Base-by-base conservation (phyloP, 2,113 vertebrate species). In the Haliaeetus leucogaster region DNA sequence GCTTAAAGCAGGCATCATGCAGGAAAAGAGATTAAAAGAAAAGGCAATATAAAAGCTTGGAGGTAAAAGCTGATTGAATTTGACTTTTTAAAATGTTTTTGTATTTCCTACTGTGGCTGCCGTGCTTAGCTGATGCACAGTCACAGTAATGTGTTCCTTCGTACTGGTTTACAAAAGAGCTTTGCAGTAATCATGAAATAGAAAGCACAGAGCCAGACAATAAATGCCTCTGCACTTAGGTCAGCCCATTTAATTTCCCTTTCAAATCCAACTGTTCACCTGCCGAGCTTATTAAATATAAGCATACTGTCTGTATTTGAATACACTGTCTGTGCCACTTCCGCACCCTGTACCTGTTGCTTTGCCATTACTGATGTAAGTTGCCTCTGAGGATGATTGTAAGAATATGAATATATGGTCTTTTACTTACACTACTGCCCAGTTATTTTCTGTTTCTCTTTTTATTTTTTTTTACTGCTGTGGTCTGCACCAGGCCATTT, bases 161-260 rank as follows among this genome's bases (percentile, higher is more conserved):
- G 70, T 95, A 86, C 68, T 90, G 87, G 87, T 92, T 97, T 97
- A 97, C 88, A 93, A 95, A 97, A 95, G 78, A 91, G 63, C 84
- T 98, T 84, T 96, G 89, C 86, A 85, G 61, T 96, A 97, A 97
- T 94, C 93, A 92, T 90, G 93, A 77, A 95, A 92, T 20, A 93
- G 82, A 95, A 97, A 94, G 90, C 74, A 80, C 67, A 80, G 77
- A 97, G 85, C 61, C 67, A 92, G 78, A 98, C 96, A 96, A 97
- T 96, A 95, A 97, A 95, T 92, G 85, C 68, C 56, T 95, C 53
- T 94, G 94, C 88, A 94, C 95, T 92, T 91, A 83, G 97, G 95
- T 97, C 97, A 97, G 73, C 89, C 95, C 94, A 97, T 97, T 98
- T 97, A 97, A 98, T 98, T 98, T 98, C 85, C 89, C 72, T 97